These are phyloP conservation scores for Apantesis nais DNA, from an alignment of 2,888 invertebrate genomes.

Conservation along the genomic window DNA sequence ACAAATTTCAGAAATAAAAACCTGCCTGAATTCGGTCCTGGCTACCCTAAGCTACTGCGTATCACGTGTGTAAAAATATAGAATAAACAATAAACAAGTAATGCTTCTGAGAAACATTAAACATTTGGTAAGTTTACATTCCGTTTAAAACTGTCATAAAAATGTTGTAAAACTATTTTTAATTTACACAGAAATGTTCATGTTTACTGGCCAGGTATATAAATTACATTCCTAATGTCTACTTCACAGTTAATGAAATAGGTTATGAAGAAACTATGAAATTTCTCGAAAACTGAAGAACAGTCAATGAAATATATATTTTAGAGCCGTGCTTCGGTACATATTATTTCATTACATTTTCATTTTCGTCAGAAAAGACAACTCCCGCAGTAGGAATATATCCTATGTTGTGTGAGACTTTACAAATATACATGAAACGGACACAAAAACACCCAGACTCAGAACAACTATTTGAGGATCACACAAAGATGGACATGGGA, in stretches of 20 bases:
- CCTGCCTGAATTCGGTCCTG: not conserved
- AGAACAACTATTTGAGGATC: too few species aligned
- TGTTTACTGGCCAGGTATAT: conserved; percentile 14
- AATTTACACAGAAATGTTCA: conserved; percentile 26
- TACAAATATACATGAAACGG: too few species aligned
- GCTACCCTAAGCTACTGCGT: not conserved
- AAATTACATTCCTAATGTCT: conserved; percentile 13
- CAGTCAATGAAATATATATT: not conserved
- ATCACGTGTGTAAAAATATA: conserved; percentile 7
- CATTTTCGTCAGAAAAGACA: too few species aligned
- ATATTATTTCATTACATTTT: too few species aligned
- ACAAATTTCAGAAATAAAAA: not conserved
- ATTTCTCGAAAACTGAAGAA: not conserved
- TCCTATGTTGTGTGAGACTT: too few species aligned
- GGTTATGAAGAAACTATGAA: not conserved
- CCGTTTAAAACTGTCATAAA: conserved; percentile 21
- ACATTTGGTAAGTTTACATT: conserved; percentile 28
- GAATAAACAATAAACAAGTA: conserved; percentile 21
- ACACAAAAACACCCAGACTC: too few species aligned
- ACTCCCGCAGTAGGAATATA: too few species aligned
- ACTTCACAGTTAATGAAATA: not conserved
- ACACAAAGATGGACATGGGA: too few species aligned
- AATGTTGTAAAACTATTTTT: conserved; percentile 27
- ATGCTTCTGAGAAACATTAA: conserved; percentile 28
- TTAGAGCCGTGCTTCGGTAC: too few species aligned